phyloP scores from a whole-genome alignment of 2,888 invertebrate genomes.

The Drosophila leonis region DNA sequence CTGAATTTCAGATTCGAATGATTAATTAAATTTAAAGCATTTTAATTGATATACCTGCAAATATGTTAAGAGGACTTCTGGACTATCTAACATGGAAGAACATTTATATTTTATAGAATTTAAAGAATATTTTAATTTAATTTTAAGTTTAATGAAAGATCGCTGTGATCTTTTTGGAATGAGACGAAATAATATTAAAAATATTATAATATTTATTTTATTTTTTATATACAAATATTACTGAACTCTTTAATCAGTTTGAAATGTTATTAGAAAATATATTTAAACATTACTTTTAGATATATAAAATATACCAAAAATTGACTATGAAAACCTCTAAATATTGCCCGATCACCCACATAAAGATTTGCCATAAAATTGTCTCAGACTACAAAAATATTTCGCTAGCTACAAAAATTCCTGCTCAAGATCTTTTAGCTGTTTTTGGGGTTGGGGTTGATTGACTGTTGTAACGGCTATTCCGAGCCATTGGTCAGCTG shows the following conservation, averaged over 20 bases:
- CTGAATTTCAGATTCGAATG: background rate
- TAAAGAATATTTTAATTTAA: no score
- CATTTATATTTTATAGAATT: background rate
- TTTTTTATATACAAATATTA: background rate
- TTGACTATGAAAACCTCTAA: background rate
- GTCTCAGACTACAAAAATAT: background rate
- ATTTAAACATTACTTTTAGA: no score
- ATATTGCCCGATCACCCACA: background rate
- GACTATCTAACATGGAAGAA: background rate
- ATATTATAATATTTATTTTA: background rate
- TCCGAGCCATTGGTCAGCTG: constrained; percentile 58
- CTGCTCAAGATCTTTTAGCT: background rate
- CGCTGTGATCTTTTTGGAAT: background rate
- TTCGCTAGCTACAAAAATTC: background rate
- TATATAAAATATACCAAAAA: background rate
- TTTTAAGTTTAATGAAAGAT: background rate
- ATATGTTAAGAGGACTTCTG: no score
- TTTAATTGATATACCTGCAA: background rate
- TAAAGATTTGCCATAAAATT: background rate
- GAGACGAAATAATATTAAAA: background rate
- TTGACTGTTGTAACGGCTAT: constrained; percentile 22
- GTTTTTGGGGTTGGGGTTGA: background rate
- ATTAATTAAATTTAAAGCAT: no score
- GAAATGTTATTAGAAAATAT: background rate
- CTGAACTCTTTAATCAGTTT: background rate